Evolutionary conservation across 1,140 invertebrate genomes (phyloP), one percentile per base, ranked within the genome.

Genomic region (Penaeus japonicus): DNA sequence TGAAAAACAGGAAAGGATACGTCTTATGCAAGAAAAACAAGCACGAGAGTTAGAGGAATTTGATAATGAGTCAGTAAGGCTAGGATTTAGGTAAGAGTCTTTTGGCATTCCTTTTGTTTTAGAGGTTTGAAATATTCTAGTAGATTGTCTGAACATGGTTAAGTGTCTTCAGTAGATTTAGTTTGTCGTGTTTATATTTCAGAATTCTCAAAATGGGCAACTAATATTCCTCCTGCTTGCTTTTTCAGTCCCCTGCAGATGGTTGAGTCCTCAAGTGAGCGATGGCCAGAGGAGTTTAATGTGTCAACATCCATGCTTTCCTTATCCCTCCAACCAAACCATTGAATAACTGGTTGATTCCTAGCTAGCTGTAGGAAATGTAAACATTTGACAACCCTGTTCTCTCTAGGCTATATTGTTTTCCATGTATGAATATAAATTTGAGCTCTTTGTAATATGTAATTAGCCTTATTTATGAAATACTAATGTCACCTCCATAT

Each of bases 21-120:
- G 96, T 89, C 93, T 96, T 89, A 94, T 99, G 91, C 95, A 97
- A 91, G 97, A 98, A 91, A 95, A 96, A 91, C 98, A 99, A 92
- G 95, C 96, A 92, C 94, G 95, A 86, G 97, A 99, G 93, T 94
- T 98, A 91, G 96, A 98, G 91, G 95, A 96, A 90, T 99, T 99
- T 94, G 98, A 99, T 94, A 95, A 96, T 91, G 98, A 99, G 94
- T 98, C 97, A 92, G 95, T 96, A 90, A 94, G 96, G 91, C 95
- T 98, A 93, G 98, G 98, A 92, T 98, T 97, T 93, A 97, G 96
- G 96, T 97, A 92, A 89, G 90, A 30, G n/a, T 30, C 10, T 53
- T 27, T 65, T 53, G 1, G 2, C 4, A 1, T 75, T 24, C 12
- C 2, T 20, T 18, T 10, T 70, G 4, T 47, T n/a, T 80, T 59